A percentile compares a stretch with the other conserved stretches of the same genome.
Evolutionary conservation across 1,140 invertebrate genomes (phyloP).

Genomic region (Tetragnatha versicolor): DNA sequence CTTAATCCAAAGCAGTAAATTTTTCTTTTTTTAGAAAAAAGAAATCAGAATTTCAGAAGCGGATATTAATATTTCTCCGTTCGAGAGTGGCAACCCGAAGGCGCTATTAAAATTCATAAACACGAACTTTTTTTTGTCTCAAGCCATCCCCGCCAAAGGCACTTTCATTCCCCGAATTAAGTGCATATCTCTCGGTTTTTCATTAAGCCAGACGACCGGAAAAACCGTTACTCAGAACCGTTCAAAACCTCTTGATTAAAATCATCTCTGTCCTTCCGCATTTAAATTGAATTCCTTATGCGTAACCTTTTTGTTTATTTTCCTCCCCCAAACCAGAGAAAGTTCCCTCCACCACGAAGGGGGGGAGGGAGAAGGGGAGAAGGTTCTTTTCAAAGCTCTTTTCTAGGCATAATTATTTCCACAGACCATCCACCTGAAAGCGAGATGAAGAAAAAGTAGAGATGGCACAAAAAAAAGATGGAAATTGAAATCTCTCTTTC

Average conservation of each 20-base stretch:
- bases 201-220: no score
- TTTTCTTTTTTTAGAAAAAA: no score
- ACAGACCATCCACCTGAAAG: constrained; percentile 15
- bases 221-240: no score
- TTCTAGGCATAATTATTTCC: constrained; percentile 42
- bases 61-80: no score
- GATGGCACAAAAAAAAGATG: not conserved
- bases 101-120: no score
- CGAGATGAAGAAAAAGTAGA: not conserved
- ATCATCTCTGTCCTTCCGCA: constrained; percentile 24
- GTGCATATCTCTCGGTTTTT: no score
- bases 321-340: not conserved
- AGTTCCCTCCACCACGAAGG: not conserved
- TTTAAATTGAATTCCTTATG: constrained; percentile 24
- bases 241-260: constrained; percentile 7
- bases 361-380: not conserved
- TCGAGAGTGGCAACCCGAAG: no score
- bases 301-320: constrained; percentile 19
- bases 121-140: no score
- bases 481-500: constrained; percentile 28
- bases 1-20: no score
- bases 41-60: no score
- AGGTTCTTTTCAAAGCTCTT: constrained; percentile 31
- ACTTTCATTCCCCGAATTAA: no score
- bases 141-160: no score